Evolutionary conservation across 2,888 invertebrate genomes (phyloP).

Genomic region (Vesta saturnalis): DNA sequence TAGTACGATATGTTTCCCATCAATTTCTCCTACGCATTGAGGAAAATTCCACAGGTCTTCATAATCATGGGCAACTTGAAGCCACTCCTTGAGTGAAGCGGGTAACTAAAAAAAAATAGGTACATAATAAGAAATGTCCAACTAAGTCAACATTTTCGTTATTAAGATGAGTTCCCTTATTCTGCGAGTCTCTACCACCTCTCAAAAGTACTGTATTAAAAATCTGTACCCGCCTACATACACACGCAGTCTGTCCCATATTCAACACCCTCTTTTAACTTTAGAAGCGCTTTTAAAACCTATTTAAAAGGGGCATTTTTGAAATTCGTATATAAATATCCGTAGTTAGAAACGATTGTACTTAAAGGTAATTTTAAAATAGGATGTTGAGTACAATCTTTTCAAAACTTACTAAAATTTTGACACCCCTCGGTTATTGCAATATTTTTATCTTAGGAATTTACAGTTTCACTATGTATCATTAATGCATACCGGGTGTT

Average conservation of each 20-base stretch:
- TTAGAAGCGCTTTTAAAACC: too few relatives aligned
- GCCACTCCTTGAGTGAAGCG: too few relatives aligned
- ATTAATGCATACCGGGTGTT: not conserved
- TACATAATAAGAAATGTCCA: not conserved
- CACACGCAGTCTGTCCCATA: not conserved
- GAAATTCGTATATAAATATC: not conserved
- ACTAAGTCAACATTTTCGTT: not conserved
- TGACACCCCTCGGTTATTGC: not conserved
- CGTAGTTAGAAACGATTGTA: too few relatives aligned
- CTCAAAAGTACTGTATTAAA: not conserved
- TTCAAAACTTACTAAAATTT: too few relatives aligned
- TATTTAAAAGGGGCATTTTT: too few relatives aligned
- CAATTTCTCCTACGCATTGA: too few relatives aligned
- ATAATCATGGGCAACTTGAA: too few relatives aligned
- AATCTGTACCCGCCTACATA: not conserved
- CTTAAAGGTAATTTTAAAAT: not conserved
- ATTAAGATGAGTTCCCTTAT: not conserved
- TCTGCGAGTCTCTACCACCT: too few relatives aligned
- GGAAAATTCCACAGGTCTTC: too few relatives aligned
- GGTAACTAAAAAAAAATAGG: not conserved
- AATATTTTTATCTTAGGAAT: not conserved
- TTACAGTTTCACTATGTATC: too few relatives aligned
- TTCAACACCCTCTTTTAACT: too few relatives aligned
- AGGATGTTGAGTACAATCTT: not conserved
- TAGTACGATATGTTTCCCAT: too few relatives aligned